Base-by-base conservation (phyloP, 1,140 invertebrate species). In the Drosophila sulfurigaster region DNA sequence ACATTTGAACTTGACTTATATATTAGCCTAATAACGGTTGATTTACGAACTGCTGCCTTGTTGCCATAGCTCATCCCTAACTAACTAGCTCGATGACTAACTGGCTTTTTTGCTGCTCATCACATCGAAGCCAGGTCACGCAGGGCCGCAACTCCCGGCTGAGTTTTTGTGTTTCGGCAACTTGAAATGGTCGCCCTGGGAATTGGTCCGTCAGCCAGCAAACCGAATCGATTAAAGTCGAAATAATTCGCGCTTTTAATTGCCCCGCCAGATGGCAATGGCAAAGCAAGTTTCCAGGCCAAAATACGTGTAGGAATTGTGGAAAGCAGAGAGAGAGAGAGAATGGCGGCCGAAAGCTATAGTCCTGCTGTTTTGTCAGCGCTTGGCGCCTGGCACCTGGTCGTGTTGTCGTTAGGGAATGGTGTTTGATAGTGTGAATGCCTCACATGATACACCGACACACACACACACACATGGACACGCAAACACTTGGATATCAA, bases 191-290 rank as follows among this genome's bases (percentile, higher is more conserved):
- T 78, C 82, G 76, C 65, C 66, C 10, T 48, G 82, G 66, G 80
- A 80, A 82, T 78, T 56, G 58, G 73, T 13, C 48, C 38, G 51
- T 32, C 48, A 25, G 35, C 60, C 62, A 58, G 65, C 16, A 38
- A 68, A 51, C 56, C 49, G 60, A 80, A 89, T 88, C 83, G 83
- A 88, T 88, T 83, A 78, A 78, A 83, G 80, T 78, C 54, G 45
- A 68, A 81, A 83, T 81, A 75, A 83, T 89, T 80, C 82, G 77
- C 52, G 45, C 74, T 72, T 89, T 88, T 89, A 83, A 89, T 87
- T 83, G 83, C 73, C 67, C 65, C 69, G 52, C 51, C 81, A 67
- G 43, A 46, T 72, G 72, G 54, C 65, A 65, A 63, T 49, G 66
- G 51, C 43, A 49, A 41, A 25, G 6, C 41, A 20, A 49, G 58